These are phyloP conservation scores for Centrocercus urophasianus DNA, from an alignment of 2,113 vertebrate genomes.

Conservation along the genomic window DNA sequence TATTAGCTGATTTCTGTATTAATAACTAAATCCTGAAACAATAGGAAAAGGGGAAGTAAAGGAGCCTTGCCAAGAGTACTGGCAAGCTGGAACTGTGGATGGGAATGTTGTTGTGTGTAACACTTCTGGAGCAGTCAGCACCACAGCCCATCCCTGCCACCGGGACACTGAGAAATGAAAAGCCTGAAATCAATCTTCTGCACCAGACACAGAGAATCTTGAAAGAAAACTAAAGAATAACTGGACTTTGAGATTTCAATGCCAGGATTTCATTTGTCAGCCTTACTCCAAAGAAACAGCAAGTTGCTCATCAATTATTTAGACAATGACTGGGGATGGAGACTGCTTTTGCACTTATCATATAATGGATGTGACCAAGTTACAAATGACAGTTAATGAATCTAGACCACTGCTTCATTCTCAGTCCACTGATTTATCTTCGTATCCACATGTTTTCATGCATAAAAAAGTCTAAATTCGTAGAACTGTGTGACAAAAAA, in stretches of 20 bases:
- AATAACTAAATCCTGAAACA: not conserved
- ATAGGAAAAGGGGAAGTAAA: not conserved
- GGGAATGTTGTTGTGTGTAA: not conserved
- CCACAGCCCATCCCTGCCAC: not conserved
- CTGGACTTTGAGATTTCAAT: not conserved
- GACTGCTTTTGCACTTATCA: not conserved
- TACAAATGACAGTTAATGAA: not conserved
- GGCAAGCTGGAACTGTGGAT: not conserved
- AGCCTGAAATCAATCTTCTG: not conserved
- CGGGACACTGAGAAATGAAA: accelerated
- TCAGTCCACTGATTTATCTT: not conserved
- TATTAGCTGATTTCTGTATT: not conserved
- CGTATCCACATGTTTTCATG: not conserved
- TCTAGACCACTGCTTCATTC: not conserved
- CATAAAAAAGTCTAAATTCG: not conserved
- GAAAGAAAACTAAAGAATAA: not conserved
- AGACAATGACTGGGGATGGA: not conserved
- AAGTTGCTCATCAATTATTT: not conserved
- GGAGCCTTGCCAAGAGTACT: not conserved
- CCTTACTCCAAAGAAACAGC: not conserved
- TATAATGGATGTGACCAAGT: constrained; percentile 3
- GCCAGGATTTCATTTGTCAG: not conserved
- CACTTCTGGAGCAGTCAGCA: not conserved
- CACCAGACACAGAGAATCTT: not conserved
- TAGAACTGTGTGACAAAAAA: not conserved